Evolutionary conservation across 2,113 vertebrate genomes (phyloP).

Genomic region (Clupea harengus): DNA sequence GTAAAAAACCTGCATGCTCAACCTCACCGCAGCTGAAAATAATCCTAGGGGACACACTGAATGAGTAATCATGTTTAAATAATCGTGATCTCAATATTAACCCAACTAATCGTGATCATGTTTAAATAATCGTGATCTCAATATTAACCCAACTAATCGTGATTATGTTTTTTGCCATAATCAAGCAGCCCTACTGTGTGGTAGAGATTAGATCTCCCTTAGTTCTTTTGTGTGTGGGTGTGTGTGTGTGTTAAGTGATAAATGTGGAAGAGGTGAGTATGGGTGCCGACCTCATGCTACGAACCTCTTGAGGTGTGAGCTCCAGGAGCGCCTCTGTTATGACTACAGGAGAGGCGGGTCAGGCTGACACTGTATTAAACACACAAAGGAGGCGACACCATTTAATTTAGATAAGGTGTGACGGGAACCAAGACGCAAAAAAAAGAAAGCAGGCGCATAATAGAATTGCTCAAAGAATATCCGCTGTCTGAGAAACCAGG

Average conservation of each 20-base stretch:
- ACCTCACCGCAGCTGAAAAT: too few relatives aligned
- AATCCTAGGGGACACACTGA: too few relatives aligned
- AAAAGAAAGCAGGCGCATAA: background rate
- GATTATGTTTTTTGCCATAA: too few relatives aligned
- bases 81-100: too few relatives aligned
- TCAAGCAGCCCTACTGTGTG: too few relatives aligned
- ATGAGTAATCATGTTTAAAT: too few relatives aligned
- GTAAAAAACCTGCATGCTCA: too few relatives aligned
- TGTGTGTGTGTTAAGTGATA: background rate
- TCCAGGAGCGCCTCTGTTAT: constrained; percentile 7
- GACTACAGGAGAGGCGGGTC: constrained; percentile 8
- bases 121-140: too few relatives aligned
- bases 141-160: too few relatives aligned
- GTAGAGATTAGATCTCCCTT: too few relatives aligned
- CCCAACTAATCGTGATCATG: too few relatives aligned
- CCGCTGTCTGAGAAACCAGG: background rate
- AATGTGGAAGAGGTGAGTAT: background rate
- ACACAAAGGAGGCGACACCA: background rate
- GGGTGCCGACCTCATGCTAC: background rate
- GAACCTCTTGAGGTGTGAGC: background rate
- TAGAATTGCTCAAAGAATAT: background rate
- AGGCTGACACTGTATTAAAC: constrained; percentile 13
- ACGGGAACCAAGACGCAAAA: background rate
- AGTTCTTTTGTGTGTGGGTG: background rate
- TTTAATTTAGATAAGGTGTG: background rate